Percentiles rank a stretch among this genome's conserved stretches.
Conservation (phyloP, 2,888 invertebrate genomes). For the Leucozona laternaria region DNA sequence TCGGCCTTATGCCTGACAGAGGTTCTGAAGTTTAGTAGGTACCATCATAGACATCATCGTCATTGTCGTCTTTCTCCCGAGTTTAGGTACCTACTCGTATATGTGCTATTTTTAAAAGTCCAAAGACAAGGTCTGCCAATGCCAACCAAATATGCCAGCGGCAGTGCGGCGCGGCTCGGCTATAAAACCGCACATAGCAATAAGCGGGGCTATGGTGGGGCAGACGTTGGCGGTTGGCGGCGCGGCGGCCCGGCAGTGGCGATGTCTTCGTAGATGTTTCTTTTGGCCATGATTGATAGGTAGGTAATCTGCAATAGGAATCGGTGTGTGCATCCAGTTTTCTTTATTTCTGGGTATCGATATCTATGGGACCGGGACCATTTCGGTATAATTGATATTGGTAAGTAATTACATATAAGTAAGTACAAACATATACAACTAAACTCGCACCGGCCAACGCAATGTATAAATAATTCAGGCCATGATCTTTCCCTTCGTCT, state of each 20-base stretch:
- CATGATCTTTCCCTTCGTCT: slow-evolving; percentile 68
- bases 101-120: slow-evolving; percentile 58
- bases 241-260: slow-evolving; percentile 6
- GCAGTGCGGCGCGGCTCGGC: background rate
- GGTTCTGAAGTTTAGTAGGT: slow-evolving; percentile 3
- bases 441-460: slow-evolving; percentile 17
- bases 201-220: slow-evolving; percentile 8
- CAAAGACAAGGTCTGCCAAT: slow-evolving; percentile 36
- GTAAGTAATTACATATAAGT: slow-evolving; percentile 72
- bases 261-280: slow-evolving; percentile 41
- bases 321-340: slow-evolving; percentile 71
- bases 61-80: slow-evolving; percentile 39
- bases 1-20: background rate
- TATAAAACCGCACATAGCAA: slow-evolving; percentile 33
- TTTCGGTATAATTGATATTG: slow-evolving; percentile 76
- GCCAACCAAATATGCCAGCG: slow-evolving; percentile 7
- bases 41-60: slow-evolving; percentile 42
- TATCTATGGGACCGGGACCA: slow-evolving; percentile 57
- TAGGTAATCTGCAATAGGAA: slow-evolving; percentile 74
- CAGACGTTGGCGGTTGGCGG: background rate
- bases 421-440: slow-evolving; percentile 49
- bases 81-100: no score
- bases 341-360: slow-evolving; percentile 74
- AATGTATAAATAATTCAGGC: slow-evolving; percentile 74
- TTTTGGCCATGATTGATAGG: slow-evolving; percentile 73